Conservation (phyloP, 2,888 invertebrate genomes). For the Diplolepis rosae region DNA sequence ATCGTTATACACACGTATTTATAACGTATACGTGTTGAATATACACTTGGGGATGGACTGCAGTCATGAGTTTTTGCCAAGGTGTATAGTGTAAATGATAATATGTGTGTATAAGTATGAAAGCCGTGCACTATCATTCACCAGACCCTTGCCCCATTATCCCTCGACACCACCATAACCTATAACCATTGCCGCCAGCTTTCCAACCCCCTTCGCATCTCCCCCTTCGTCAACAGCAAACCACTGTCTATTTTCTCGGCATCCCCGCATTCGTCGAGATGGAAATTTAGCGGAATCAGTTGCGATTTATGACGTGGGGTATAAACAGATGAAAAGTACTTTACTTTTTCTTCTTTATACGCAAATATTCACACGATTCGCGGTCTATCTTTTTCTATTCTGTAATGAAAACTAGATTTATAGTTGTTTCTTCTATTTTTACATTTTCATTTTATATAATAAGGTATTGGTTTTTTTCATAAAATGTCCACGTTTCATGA, state of each 20-base stretch:
- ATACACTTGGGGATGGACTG: neutral
- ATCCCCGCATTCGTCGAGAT: slow-evolving; percentile 56
- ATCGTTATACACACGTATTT: slow-evolving; percentile 48
- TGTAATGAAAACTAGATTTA: neutral
- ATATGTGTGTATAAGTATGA: slow-evolving; percentile 41
- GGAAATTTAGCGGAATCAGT: slow-evolving; percentile 64
- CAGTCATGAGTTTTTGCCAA: slow-evolving; percentile 8
- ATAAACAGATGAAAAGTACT: slow-evolving; percentile 41
- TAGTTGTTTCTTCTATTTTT: neutral
- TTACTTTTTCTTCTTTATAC: slow-evolving; percentile 9
- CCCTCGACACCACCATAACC: no score
- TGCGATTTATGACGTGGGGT: slow-evolving; percentile 57
- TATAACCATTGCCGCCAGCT: slow-evolving; percentile 55
- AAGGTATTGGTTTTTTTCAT: no score
- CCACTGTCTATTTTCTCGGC: slow-evolving; percentile 36
- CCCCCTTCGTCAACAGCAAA: slow-evolving; percentile 54
- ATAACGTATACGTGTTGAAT: slow-evolving; percentile 38
- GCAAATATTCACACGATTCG: neutral
- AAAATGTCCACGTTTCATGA: no score
- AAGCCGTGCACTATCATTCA: slow-evolving; percentile 64
- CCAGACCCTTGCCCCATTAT: slow-evolving; percentile 58
- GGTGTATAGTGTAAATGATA: slow-evolving; percentile 26
- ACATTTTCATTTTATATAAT: no score
- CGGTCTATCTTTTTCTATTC: neutral
- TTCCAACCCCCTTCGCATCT: slow-evolving; percentile 52